These are phyloP conservation scores for Arbacia lixula DNA, from an alignment of 53 echinoderm and acorn worm species.

Conservation along the genomic window DNA sequence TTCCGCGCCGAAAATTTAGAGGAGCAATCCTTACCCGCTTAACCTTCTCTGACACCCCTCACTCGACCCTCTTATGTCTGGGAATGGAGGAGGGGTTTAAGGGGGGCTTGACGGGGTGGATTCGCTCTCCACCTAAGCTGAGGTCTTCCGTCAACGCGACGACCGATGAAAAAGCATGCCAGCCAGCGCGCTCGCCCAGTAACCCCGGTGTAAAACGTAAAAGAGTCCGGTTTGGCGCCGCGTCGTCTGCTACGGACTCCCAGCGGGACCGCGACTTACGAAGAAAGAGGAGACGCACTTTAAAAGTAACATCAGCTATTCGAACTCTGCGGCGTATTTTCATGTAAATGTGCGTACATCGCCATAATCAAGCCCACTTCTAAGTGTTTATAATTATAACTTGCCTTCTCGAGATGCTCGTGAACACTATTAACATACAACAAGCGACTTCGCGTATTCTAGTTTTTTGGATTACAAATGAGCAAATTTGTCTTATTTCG, in stretches of 20 bases:
- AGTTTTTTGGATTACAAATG: too few species aligned
- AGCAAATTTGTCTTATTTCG: too few species aligned
- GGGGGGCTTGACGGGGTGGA: conserved; percentile 11
- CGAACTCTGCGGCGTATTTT: too few species aligned
- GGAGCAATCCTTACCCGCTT: conserved; percentile 54
- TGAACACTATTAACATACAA: too few species aligned
- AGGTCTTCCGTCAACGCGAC: conserved; percentile 34
- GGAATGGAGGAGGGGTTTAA: conserved; percentile 22
- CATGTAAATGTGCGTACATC: too few species aligned
- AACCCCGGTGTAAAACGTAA: conserved; percentile 49
- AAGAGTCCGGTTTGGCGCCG: conserved; percentile 35
- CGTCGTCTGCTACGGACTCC: conserved; percentile 28
- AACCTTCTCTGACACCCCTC: conserved; percentile 49
- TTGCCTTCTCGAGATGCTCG: too few species aligned
- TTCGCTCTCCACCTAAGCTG: conserved; percentile 51
- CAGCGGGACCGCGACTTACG: conserved; percentile 13
- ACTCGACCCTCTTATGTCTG: conserved; percentile 22
- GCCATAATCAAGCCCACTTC: too few species aligned
- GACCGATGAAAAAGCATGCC: conserved; percentile 56
- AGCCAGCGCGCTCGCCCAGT: conserved; percentile 32
- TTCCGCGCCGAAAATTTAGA: conserved; percentile 44
- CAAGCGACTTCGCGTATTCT: too few species aligned
- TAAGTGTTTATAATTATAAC: too few species aligned
- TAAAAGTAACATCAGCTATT: too few species aligned
- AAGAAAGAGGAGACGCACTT: conserved; percentile 22